Conservation (phyloP, 2,797 vertebrate genomes). For the Steatocranus sp. region DNA sequence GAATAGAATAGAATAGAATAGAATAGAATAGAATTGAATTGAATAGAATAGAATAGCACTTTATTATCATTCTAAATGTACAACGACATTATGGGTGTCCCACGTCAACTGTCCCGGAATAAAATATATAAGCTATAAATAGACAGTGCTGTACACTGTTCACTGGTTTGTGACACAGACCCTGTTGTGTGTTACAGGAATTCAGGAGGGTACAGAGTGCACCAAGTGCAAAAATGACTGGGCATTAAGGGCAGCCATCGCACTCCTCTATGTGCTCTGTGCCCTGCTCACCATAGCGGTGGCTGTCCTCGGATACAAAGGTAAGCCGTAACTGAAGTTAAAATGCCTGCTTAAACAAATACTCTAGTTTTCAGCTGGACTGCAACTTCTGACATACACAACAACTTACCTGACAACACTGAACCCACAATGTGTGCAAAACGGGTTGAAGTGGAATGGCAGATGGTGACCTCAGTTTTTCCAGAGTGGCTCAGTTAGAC, state of each 20-base stretch:
- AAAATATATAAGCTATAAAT: neutral
- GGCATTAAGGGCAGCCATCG: slow-evolving; percentile 92
- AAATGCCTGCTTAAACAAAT: neutral
- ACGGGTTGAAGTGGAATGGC: neutral
- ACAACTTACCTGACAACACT: neutral
- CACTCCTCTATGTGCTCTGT: slow-evolving; percentile 91
- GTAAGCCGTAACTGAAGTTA: slow-evolving; percentile 62
- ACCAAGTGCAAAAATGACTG: slow-evolving; percentile 98
- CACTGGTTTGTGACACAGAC: neutral
- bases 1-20: neutral
- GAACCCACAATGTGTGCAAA: neutral
- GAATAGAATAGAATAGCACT: neutral
- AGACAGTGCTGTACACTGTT: neutral
- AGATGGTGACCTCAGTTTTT: neutral
- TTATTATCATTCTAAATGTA: neutral
- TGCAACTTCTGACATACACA: neutral
- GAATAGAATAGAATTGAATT: neutral
- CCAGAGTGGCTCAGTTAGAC: neutral
- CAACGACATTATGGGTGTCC: rapidly evolving
- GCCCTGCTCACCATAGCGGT: slow-evolving; percentile 93
- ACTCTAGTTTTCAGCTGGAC: neutral
- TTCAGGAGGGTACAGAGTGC: slow-evolving; percentile 96
- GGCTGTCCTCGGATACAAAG: slow-evolving; percentile 96
- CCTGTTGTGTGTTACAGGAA: slow-evolving; percentile 81
- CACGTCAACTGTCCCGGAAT: neutral